A percentile compares a stretch with the other conserved stretches of the same genome.
Conservation (phyloP, 2,113 vertebrate genomes). For the Cathartes aura region DNA sequence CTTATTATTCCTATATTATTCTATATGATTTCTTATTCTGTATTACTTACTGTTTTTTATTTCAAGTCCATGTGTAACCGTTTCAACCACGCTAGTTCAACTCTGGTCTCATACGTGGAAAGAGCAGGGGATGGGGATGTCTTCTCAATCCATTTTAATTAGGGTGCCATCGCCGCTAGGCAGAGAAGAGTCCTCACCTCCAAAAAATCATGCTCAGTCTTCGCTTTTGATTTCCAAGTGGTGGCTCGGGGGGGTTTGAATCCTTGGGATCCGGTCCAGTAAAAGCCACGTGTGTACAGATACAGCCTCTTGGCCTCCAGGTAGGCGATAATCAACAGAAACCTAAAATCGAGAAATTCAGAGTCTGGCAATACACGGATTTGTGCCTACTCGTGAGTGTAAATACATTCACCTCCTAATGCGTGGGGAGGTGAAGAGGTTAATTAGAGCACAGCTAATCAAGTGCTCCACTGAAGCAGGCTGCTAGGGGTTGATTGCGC, state of each 20-base stretch:
- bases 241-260: neutral
- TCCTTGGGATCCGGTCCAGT: neutral
- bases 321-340: neutral
- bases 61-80: rapidly evolving
- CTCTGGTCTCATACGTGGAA: neutral
- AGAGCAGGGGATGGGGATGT: neutral
- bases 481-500: neutral
- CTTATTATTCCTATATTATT: neutral
- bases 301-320: neutral
- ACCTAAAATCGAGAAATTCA: neutral
- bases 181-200: neutral
- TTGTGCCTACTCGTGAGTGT: neutral
- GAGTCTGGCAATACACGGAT: neutral
- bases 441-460: conserved; percentile 24
- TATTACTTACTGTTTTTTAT: neutral
- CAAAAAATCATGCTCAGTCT: neutral
- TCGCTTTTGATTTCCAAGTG: neutral
- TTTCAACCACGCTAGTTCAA: neutral
- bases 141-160: rapidly evolving
- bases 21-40: neutral
- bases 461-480: neutral
- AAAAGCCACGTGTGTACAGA: neutral
- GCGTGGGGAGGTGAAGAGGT: conserved; percentile 13
- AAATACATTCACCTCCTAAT: conserved; percentile 28
- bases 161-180: neutral